Percentiles rank a stretch among this genome's conserved stretches.
Conservation (phyloP, 2,797 vertebrate genomes). For the Amblyraja radiata region DNA sequence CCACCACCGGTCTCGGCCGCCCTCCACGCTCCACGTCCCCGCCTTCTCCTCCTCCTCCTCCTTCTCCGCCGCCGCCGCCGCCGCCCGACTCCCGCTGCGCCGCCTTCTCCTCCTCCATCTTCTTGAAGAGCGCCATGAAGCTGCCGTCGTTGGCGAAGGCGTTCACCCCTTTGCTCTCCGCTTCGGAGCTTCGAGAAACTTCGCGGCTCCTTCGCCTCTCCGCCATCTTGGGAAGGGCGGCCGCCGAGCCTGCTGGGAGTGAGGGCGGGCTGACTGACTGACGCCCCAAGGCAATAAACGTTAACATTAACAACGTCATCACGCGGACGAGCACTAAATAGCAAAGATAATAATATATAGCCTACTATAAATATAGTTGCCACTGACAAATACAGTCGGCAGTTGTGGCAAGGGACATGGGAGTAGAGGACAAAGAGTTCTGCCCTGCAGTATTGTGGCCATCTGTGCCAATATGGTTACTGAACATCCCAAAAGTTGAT, state of each 20-base stretch:
- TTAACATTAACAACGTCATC: too few species aligned
- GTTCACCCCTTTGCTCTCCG: slow-evolving; percentile 58
- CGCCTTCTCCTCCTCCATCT: slow-evolving; percentile 71
- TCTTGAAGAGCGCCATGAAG: slow-evolving; percentile 95
- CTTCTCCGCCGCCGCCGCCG: neutral
- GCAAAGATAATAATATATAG: too few species aligned
- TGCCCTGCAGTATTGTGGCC: too few species aligned
- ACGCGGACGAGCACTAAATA: too few species aligned
- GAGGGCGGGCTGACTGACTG: too few species aligned
- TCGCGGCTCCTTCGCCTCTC: neutral
- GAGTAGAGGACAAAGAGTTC: too few species aligned
- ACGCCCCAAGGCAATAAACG: too few species aligned
- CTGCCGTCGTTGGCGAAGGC: slow-evolving; percentile 90
- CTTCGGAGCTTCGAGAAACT: slow-evolving; percentile 10
- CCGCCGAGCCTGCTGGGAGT: neutral
- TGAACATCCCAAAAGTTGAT: too few species aligned
- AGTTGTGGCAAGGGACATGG: too few species aligned
- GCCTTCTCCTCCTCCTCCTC: neutral
- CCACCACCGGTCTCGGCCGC: slow-evolving; percentile 43
- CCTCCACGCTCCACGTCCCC: slow-evolving; percentile 37
- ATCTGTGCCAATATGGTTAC: too few species aligned
- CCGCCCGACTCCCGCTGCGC: neutral
- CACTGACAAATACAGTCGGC: too few species aligned
- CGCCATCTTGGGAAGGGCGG: neutral
- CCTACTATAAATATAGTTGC: too few species aligned